Conservation (phyloP, 37 sponge, comb jelly and placozoan species). For the Chondrosia reniformis region DNA sequence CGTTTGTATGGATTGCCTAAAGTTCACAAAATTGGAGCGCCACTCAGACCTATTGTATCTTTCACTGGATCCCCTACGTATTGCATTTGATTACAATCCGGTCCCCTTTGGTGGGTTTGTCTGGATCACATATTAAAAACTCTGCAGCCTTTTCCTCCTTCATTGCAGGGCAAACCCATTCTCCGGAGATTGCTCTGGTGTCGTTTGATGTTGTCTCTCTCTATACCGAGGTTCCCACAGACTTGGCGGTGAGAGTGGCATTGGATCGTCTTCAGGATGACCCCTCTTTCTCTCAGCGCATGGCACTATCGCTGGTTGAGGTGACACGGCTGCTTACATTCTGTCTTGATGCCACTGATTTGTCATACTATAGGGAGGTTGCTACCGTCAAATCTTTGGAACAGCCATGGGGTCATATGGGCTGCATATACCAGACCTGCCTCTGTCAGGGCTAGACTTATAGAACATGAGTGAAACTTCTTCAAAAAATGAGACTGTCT, state of each 20-base stretch:
- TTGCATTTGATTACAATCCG: neutral
- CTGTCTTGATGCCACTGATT: neutral
- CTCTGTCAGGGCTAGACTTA: too few relatives aligned
- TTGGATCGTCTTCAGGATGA: neutral
- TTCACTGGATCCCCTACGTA: conserved; percentile 24
- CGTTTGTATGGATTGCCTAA: conserved; percentile 12
- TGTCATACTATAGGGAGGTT: neutral
- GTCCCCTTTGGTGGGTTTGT: neutral
- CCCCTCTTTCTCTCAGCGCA: neutral
- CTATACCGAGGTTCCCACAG: neutral
- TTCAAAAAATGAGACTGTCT: too few relatives aligned
- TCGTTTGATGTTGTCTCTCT: conserved; percentile 9
- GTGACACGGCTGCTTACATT: neutral
- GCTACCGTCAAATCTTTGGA: neutral
- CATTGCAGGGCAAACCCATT: neutral
- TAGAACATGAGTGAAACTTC: too few relatives aligned
- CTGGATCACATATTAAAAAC: neutral
- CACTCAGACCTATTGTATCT: conserved; percentile 13
- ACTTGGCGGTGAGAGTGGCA: conserved; percentile 4
- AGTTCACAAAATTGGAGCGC: conserved; percentile 9
- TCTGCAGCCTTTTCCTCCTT: neutral
- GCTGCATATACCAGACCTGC: too few relatives aligned
- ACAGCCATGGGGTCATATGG: neutral
- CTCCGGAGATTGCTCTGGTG: neutral
- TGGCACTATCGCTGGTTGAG: neutral